Conservation (phyloP, 2,888 invertebrate genomes). For the Phyllotreta cruciferae region DNA sequence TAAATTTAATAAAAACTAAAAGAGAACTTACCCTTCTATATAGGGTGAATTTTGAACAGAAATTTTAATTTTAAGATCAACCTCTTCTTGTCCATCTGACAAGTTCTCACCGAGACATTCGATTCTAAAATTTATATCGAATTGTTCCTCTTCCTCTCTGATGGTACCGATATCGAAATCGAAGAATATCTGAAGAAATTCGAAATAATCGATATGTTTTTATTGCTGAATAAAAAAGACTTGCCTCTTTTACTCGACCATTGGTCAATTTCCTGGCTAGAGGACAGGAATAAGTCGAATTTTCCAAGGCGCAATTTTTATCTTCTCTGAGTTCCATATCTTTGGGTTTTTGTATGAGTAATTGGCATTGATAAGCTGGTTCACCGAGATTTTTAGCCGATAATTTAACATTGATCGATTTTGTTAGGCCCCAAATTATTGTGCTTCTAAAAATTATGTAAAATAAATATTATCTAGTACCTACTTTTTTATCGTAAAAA, state of each 20-base stretch:
- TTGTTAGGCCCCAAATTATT: conserved; percentile 38
- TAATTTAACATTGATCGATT: conserved; percentile 37
- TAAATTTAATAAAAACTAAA: background rate
- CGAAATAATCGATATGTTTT: background rate
- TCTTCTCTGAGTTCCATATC: conserved; percentile 36
- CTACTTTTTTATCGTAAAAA: background rate
- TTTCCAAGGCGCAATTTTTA: conserved; percentile 36
- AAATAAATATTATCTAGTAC: background rate
- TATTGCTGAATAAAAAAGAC: background rate
- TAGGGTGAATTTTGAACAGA: conserved; percentile 38
- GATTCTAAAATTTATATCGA: conserved; percentile 37
- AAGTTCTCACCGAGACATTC: conserved; percentile 41
- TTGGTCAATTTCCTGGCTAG: conserved; percentile 32
- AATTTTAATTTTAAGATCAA: conserved; percentile 27
- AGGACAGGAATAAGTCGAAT: conserved; percentile 37
- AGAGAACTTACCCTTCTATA: conserved; percentile 42
- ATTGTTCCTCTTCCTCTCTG: conserved; percentile 18
- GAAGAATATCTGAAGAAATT: conserved; percentile 30
- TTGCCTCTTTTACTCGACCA: conserved; percentile 34
- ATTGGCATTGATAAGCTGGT: conserved; percentile 43
- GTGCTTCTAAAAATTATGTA: conserved; percentile 33
- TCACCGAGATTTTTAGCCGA: conserved; percentile 41
- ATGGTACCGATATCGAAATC: conserved; percentile 37
- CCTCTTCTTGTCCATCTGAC: conserved; percentile 24
- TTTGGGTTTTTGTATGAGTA: conserved; percentile 34